Evolutionary conservation across 2,113 vertebrate genomes (phyloP), one percentile per base, ranked within the genome.

Genomic region (Prolemur simus): DNA sequence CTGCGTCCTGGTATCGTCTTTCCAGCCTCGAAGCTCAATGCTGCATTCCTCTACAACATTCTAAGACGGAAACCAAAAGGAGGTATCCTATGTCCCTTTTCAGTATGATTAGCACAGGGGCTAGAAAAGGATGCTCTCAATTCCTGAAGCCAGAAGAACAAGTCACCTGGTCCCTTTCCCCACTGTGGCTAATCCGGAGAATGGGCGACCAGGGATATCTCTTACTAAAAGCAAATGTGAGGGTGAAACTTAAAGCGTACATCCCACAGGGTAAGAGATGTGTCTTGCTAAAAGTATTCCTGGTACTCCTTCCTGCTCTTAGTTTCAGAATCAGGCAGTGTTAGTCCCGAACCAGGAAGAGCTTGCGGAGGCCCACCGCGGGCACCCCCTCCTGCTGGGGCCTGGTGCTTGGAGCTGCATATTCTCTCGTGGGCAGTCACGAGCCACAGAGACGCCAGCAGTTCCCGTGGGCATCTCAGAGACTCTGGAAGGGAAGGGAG

Each of bases 181-280:
- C 2, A 32, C 94, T 88, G 56, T n/a, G 58, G 82, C 71, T 86
- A 81, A 45, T 66, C 90, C 85, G 39, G 27, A 42, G 37, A 83
- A 29, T 14, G 81, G 89, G 82, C 64, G 90, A 87, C 25, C 10
- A 23, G 18, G 73, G 77, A 84, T 77, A 58, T 29, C 25, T 91
- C 80, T 95, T 87, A 95, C 13, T 47, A 91, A 73, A 63, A 86
- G 42, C 58, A 93, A 60, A 96, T 23, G 39, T 49, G 84, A 92
- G 58, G 54, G 68, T 58, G 76, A 96, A 93, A 96, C 29, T 64
- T 60, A 97, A 97, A 77, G 32, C 42, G 8, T 34, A 45, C 92
- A 58, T 60, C 34, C 87, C 12, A 14, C 13, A 56, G 12, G 58
- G 21, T 47, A 58, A 95, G 0, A 15, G 37, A 25, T 69, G 29